These are phyloP conservation scores for Marasmarcha lunaedactyla DNA, from an alignment of 2,888 invertebrate species.

Conservation along the genomic window DNA sequence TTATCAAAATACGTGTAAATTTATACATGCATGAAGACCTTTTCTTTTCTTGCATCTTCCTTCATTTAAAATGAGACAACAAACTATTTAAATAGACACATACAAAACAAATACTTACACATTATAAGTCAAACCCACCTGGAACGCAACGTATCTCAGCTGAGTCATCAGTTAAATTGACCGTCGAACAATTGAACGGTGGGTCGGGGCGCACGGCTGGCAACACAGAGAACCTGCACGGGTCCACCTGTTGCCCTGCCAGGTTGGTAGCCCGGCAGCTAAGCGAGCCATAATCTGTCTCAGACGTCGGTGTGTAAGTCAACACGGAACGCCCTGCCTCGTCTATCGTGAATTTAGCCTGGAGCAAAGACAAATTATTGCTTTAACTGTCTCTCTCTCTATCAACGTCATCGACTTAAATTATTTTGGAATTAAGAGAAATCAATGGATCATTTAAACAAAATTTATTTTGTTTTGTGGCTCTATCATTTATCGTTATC, in stretches of 20 bases:
- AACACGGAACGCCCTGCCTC: slow-evolving; percentile 73
- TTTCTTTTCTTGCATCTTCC: too few relatives aligned
- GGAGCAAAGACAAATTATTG: slow-evolving; percentile 6
- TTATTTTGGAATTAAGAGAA: too few relatives aligned
- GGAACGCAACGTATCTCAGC: slow-evolving; percentile 78
- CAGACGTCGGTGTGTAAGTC: slow-evolving; percentile 80
- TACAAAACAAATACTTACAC: too few relatives aligned
- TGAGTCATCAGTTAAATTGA: slow-evolving; percentile 83
- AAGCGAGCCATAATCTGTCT: slow-evolving; percentile 81
- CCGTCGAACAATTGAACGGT: slow-evolving; percentile 80
- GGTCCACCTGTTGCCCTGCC: slow-evolving; percentile 78
- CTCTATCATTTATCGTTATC: too few relatives aligned
- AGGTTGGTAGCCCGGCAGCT: slow-evolving; percentile 81
- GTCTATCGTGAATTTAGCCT: slow-evolving; percentile 69
- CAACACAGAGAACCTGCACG: slow-evolving; percentile 81
- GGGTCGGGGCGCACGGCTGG: slow-evolving; percentile 84
- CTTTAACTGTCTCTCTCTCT: too few relatives aligned
- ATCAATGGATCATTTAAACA: too few relatives aligned
- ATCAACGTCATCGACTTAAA: too few relatives aligned
- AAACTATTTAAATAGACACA: too few relatives aligned
- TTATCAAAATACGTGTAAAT: too few relatives aligned
- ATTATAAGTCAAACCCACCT: slow-evolving; percentile 47
- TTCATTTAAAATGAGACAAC: too few relatives aligned
- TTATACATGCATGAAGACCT: too few relatives aligned
- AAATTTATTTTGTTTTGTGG: too few relatives aligned